Percentiles rank a stretch among this genome's conserved stretches.
Evolutionary conservation across 1,140 invertebrate species (phyloP).

Genomic region (Carposina sasakii): DNA sequence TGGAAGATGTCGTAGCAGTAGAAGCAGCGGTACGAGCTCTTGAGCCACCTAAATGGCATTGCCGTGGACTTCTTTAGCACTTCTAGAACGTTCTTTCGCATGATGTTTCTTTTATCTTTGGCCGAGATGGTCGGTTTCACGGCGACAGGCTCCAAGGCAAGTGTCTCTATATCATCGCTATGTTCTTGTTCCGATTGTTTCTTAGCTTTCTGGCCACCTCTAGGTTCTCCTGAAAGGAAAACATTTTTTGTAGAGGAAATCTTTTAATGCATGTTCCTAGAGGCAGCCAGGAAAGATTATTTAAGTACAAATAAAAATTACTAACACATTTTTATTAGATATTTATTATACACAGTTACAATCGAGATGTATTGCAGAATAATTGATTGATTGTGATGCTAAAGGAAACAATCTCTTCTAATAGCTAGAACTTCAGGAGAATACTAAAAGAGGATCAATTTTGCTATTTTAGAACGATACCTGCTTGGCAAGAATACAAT

Average conservation of each 20-base stretch:
- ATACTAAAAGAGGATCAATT: too few species aligned
- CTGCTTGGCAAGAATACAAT: too few species aligned
- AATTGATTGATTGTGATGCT: too few species aligned
- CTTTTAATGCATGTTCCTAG: constrained; percentile 17
- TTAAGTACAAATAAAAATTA: too few species aligned
- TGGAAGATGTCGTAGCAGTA: constrained; percentile 64
- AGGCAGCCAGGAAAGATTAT: constrained; percentile 35
- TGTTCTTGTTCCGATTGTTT: constrained; percentile 14
- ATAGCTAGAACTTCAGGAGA: too few species aligned
- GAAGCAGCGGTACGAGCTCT: constrained; percentile 58
- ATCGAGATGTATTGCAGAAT: too few species aligned
- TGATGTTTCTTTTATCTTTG: constrained; percentile 46
- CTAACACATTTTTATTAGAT: too few species aligned
- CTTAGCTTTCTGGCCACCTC: constrained; percentile 42
- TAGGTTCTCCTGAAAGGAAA: constrained; percentile 61
- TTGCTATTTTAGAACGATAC: too few species aligned
- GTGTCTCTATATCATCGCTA: background rate
- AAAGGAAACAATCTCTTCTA: too few species aligned
- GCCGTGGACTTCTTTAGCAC: constrained; percentile 50
- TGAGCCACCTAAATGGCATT: constrained; percentile 61
- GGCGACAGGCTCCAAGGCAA: background rate
- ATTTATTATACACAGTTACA: too few species aligned
- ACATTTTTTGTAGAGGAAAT: constrained; percentile 20
- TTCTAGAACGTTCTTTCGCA: constrained; percentile 49
- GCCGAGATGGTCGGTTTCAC: constrained; percentile 6